Conservation (phyloP, 2,113 vertebrate genomes). For the Hiodon tergisus region DNA sequence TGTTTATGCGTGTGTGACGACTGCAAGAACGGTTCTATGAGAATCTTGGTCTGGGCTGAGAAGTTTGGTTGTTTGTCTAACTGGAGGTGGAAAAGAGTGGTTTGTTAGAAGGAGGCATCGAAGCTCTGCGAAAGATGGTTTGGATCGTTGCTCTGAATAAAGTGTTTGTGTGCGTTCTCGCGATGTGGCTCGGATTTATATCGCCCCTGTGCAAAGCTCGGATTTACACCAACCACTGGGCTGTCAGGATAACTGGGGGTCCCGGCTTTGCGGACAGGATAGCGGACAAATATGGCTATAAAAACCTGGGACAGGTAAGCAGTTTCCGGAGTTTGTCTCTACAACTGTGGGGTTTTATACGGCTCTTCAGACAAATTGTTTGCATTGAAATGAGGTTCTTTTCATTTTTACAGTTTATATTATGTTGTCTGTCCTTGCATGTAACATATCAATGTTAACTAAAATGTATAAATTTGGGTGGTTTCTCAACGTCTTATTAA, state of each 20-base stretch:
- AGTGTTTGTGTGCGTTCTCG: slow-evolving; percentile 76
- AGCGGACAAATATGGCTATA: slow-evolving; percentile 90
- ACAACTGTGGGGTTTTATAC: too few species aligned
- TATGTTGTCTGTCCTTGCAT: too few species aligned
- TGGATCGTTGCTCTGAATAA: slow-evolving; percentile 64
- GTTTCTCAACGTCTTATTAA: too few species aligned
- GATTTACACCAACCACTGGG: slow-evolving; percentile 98
- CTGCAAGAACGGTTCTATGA: slow-evolving; percentile 61
- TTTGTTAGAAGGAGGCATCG: slow-evolving; percentile 49
- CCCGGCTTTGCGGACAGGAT: slow-evolving; percentile 80
- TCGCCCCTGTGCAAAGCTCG: slow-evolving; percentile 78
- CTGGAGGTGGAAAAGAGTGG: slow-evolving; percentile 48
- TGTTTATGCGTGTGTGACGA: slow-evolving; percentile 41
- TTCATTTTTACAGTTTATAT: too few species aligned
- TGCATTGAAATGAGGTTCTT: background rate
- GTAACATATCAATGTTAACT: too few species aligned
- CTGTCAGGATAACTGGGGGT: slow-evolving; percentile 85
- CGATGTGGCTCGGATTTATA: slow-evolving; percentile 73
- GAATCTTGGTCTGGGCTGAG: slow-evolving; percentile 45
- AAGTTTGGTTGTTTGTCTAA: slow-evolving; percentile 67
- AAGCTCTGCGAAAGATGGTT: slow-evolving; percentile 67
- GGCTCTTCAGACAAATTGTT: too few species aligned
- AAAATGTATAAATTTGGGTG: too few species aligned
- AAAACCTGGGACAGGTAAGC: slow-evolving; percentile 94
- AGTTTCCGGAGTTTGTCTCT: background rate